Conservation (phyloP, 2,797 vertebrate genomes). For the Hippoglossus hippoglossus region DNA sequence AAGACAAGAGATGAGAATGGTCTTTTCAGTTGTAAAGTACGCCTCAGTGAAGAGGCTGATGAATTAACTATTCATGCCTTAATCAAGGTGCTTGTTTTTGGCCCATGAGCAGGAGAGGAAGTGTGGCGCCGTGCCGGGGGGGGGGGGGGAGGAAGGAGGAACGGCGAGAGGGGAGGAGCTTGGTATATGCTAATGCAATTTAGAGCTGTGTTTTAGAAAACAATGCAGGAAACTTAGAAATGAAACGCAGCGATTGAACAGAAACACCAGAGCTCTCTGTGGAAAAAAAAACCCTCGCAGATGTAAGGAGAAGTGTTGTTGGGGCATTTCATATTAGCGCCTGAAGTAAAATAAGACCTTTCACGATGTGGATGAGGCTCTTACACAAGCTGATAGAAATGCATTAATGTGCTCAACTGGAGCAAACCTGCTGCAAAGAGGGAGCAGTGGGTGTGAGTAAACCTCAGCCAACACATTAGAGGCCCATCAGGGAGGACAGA, state of each 20-base stretch:
- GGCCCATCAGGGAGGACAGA: constrained; percentile 51
- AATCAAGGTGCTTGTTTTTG: constrained; percentile 89
- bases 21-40: constrained; percentile 83
- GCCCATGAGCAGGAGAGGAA: constrained; percentile 77
- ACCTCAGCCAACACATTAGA: constrained; percentile 60
- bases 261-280: neutral
- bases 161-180: constrained; percentile 63
- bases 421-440: constrained; percentile 39
- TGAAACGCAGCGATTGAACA: constrained; percentile 47
- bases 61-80: constrained; percentile 87
- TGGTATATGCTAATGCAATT: constrained; percentile 84
- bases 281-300: constrained; percentile 6
- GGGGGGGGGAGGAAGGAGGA: neutral
- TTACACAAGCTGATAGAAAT: constrained; percentile 17
- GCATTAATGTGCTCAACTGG: constrained; percentile 19
- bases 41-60: constrained; percentile 81
- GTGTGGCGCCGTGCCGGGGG: constrained; percentile 44
- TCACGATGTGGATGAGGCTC: neutral
- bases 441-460: constrained; percentile 44
- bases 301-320: constrained; percentile 18
- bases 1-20: constrained; percentile 84
- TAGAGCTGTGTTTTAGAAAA: constrained; percentile 73
- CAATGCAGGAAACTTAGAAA: constrained; percentile 74
- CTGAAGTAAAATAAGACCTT: neutral
- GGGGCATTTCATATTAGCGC: no score